A percentile compares a stretch with the other conserved stretches of the same genome.
phyloP scores from a whole-genome alignment of 2,797 vertebrate species.

The Amblyopsis hoosieri region DNA sequence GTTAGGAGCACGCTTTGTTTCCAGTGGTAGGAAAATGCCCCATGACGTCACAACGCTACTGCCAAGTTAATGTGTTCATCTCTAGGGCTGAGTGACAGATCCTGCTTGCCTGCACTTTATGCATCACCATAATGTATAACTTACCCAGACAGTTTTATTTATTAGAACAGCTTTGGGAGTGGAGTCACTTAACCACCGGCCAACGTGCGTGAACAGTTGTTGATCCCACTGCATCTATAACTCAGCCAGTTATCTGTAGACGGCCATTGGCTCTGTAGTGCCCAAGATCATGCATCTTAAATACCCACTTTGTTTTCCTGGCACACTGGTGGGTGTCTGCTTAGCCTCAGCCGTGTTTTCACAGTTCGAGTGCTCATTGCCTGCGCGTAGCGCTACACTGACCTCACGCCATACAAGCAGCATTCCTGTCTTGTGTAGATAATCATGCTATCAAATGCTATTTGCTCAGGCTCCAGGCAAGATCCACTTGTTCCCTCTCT shows the following conservation, averaged over 20 bases:
- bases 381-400: conserved; percentile 10
- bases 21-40: conserved; percentile 6
- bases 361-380: conserved; percentile 24
- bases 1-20: not conserved
- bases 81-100: conserved; percentile 2
- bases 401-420: conserved; percentile 16
- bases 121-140: not conserved
- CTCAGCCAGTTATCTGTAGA: not conserved
- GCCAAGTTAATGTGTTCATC: not conserved
- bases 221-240: not conserved
- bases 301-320: conserved; percentile 3
- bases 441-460: conserved; percentile 28
- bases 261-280: not conserved
- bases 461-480: conserved; percentile 20
- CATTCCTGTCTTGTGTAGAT: conserved; percentile 19
- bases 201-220: not conserved
- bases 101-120: not conserved
- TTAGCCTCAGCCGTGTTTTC: conserved; percentile 5
- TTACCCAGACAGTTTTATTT: no score
- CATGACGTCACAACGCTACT: not conserved
- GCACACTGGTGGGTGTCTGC: not conserved
- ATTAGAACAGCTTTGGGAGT: no score
- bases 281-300: not conserved
- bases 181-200: conserved; percentile 8
- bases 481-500: conserved; percentile 18